Conservation (phyloP, 2,888 invertebrate species). For the Kryphioiulus occultus region DNA sequence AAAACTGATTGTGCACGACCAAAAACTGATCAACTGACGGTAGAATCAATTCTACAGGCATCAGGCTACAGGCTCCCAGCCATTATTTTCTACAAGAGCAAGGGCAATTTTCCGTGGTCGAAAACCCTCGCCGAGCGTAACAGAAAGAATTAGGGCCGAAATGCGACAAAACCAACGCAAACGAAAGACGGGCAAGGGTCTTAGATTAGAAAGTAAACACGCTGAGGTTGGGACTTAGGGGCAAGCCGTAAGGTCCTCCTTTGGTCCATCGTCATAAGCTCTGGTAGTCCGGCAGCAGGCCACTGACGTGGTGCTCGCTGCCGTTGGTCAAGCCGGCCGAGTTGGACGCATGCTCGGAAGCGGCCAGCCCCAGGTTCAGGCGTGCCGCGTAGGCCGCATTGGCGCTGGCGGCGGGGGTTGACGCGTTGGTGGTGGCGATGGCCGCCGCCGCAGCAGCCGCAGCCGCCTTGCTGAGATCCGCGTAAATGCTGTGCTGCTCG, state of each 20-base stretch:
- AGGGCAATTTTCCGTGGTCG: no score
- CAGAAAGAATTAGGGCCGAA: background rate
- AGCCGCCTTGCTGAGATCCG: slow-evolving; percentile 54
- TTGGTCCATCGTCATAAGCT: slow-evolving; percentile 61
- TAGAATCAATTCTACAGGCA: no score
- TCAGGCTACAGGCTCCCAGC: no score
- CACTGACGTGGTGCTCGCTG: slow-evolving; percentile 41
- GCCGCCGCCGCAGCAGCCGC: slow-evolving; percentile 50
- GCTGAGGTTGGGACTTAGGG: slow-evolving; percentile 47
- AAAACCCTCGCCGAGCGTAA: no score
- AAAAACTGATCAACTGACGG: no score
- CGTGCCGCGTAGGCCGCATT: slow-evolving; percentile 57
- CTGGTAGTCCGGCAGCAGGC: slow-evolving; percentile 60
- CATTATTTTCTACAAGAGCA: no score
- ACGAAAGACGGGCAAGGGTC: background rate
- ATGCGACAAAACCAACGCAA: background rate
- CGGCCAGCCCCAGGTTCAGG: slow-evolving; percentile 56
- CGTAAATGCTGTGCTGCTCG: slow-evolving; percentile 51
- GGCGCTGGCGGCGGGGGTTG: background rate
- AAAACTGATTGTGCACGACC: no score
- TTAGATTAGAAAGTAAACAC: slow-evolving; percentile 49
- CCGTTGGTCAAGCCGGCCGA: slow-evolving; percentile 50
- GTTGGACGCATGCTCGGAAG: background rate
- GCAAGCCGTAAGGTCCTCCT: slow-evolving; percentile 49
- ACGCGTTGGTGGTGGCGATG: background rate